Percentiles rank a stretch among this genome's conserved stretches.
phyloP scores from a whole-genome alignment of 2,797 vertebrate genomes.

The Myiotriccus ornatus region DNA sequence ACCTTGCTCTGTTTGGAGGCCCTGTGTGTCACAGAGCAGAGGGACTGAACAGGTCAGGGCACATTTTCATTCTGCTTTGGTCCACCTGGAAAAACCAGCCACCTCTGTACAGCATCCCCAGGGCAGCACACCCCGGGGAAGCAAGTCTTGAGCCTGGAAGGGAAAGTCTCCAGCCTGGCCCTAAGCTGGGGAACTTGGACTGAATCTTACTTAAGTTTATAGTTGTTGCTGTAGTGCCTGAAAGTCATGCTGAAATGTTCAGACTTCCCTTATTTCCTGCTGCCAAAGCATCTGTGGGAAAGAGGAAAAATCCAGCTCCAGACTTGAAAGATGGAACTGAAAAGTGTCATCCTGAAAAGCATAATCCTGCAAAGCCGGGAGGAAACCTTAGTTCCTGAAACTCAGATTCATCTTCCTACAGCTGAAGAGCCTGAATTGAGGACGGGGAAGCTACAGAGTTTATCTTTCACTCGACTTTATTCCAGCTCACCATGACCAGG shows the following conservation, averaged over 20 bases:
- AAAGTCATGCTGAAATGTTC: constrained; percentile 68
- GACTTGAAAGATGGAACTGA: constrained; percentile 51
- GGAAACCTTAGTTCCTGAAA: constrained; percentile 7
- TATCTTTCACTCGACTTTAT: background rate
- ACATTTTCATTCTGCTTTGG: background rate
- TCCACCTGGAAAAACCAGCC: background rate
- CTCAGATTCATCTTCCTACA: background rate
- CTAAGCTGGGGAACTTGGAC: constrained; percentile 56
- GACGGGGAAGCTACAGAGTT: background rate
- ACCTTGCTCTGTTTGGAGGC: background rate
- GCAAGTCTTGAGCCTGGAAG: constrained; percentile 5
- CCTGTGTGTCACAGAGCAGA: accelerated
- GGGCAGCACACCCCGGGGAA: constrained; percentile 17
- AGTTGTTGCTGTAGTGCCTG: constrained; percentile 64
- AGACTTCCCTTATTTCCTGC: constrained; percentile 64
- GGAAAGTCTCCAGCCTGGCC: constrained; percentile 48
- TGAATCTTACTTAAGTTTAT: constrained; percentile 59
- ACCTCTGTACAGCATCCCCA: background rate
- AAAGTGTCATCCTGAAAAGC: constrained; percentile 60
- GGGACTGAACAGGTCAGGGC: background rate
- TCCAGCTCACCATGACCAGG: background rate
- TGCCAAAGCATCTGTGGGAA: constrained; percentile 71
- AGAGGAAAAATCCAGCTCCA: constrained; percentile 66
- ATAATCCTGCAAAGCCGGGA: constrained; percentile 45
- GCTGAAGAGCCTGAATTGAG: background rate